A percentile compares a stretch with the other conserved stretches of the same genome.
phyloP scores from a whole-genome alignment of 2,113 vertebrate species.

The Centrocercus urophasianus region DNA sequence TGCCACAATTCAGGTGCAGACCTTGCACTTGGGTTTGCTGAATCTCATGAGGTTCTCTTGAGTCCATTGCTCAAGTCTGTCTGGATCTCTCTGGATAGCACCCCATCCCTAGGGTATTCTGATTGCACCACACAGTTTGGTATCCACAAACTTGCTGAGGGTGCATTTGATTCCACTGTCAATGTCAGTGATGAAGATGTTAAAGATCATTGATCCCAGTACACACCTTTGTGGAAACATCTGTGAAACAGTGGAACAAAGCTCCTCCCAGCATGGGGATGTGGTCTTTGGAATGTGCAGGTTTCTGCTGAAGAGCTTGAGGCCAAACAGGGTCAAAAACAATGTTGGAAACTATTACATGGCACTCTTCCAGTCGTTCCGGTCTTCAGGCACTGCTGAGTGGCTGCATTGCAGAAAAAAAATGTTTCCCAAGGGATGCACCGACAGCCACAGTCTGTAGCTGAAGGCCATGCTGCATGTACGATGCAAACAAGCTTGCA shows the following conservation, averaged over 20 bases:
- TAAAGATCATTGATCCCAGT: no score
- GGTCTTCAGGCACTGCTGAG: not conserved
- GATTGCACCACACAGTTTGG: no score
- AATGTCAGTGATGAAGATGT: no score
- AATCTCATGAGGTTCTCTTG: no score
- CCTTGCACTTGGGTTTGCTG: no score
- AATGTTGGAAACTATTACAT: not conserved
- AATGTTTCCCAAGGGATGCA: not conserved
- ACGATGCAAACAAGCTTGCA: not conserved
- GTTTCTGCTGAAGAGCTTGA: not conserved
- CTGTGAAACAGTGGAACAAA: not conserved
- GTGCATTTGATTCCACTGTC: no score
- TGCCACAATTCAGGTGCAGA: no score
- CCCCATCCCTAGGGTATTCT: no score
- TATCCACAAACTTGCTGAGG: no score
- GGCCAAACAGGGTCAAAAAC: not conserved
- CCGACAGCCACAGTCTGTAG: not conserved
- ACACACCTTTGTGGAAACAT: not conserved
- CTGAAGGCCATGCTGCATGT: rapidly evolving
- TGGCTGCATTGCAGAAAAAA: not conserved
- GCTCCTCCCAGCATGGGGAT: not conserved
- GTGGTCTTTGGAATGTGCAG: not conserved
- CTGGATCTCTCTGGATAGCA: no score
- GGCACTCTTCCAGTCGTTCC: not conserved
- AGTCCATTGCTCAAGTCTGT: no score